Conservation (phyloP, 2,888 invertebrate genomes). For the Tyria jacobaeae region DNA sequence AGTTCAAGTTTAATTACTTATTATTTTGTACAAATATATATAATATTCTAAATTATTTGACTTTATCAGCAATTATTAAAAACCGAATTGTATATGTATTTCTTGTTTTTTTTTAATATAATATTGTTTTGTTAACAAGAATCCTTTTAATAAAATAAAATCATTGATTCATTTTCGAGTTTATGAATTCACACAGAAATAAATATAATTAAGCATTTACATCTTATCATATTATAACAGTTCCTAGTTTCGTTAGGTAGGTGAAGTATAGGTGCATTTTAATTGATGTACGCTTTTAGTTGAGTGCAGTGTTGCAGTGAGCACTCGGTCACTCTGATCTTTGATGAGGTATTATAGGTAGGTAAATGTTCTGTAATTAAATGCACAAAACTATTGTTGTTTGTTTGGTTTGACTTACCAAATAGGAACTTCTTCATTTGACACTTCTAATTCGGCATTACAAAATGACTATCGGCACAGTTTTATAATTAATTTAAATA, state of each 20-base stretch:
- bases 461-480: no score
- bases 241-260: conserved; percentile 78
- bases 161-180: background rate
- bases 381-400: no score
- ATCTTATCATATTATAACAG: conserved; percentile 54
- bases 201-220: conserved; percentile 13
- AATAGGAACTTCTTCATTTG: no score
- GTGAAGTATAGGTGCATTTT: conserved; percentile 85
- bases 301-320: background rate
- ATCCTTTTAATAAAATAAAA: background rate
- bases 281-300: conserved; percentile 48
- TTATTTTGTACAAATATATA: conserved; percentile 51
- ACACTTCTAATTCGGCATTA: no score
- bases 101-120: conserved; percentile 19
- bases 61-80: conserved; percentile 15
- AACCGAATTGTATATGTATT: conserved; percentile 12
- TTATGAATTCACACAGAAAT: background rate
- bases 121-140: conserved; percentile 4
- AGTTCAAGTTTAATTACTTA: conserved; percentile 41
- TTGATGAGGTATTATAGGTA: no score
- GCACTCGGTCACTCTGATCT: background rate
- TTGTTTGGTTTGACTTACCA: no score
- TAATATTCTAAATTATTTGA: conserved; percentile 27
- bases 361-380: no score
- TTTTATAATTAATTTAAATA: background rate